Evolutionary conservation across 1,140 invertebrate species (phyloP).

Genomic region (Cylas formicarius): DNA sequence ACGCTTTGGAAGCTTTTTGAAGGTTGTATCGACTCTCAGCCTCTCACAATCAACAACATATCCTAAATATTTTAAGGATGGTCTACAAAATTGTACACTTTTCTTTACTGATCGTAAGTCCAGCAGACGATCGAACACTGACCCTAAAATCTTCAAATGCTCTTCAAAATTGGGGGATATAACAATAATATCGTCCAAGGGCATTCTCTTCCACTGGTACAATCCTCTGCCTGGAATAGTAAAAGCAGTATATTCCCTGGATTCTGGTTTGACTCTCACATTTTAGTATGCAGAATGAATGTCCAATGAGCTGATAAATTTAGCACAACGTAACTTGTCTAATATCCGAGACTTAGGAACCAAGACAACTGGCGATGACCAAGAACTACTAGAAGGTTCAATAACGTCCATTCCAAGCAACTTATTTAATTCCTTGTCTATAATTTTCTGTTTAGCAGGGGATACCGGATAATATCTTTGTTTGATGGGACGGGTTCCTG

Average conservation of each 20-base stretch:
- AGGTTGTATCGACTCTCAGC: not conserved
- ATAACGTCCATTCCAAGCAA: slow-evolving; percentile 26
- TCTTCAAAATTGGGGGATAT: slow-evolving; percentile 5
- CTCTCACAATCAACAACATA: slow-evolving; percentile 4
- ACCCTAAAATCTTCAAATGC: slow-evolving; percentile 6
- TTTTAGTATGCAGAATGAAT: slow-evolving; percentile 39
- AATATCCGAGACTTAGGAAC: slow-evolving; percentile 32
- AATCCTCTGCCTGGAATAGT: slow-evolving; percentile 28
- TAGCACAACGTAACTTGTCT: slow-evolving; percentile 27
- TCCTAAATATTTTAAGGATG: not conserved
- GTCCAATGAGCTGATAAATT: slow-evolving; percentile 31
- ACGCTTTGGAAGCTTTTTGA: slow-evolving; percentile 11
- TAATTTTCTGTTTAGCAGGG: slow-evolving; percentile 19
- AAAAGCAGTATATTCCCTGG: slow-evolving; percentile 42
- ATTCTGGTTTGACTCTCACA: slow-evolving; percentile 32
- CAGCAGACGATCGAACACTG: slow-evolving; percentile 12
- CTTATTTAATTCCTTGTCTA: slow-evolving; percentile 22
- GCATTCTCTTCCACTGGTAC: slow-evolving; percentile 24
- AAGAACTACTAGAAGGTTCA: slow-evolving; percentile 23
- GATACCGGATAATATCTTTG: slow-evolving; percentile 25
- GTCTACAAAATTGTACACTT: slow-evolving; percentile 8
- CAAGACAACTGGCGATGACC: slow-evolving; percentile 28
- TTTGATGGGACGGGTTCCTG: too few species aligned
- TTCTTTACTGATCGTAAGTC: not conserved
- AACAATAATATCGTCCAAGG: slow-evolving; percentile 15